Evolutionary conservation across 2,113 vertebrate genomes (phyloP).

Genomic region (Passer domesticus): DNA sequence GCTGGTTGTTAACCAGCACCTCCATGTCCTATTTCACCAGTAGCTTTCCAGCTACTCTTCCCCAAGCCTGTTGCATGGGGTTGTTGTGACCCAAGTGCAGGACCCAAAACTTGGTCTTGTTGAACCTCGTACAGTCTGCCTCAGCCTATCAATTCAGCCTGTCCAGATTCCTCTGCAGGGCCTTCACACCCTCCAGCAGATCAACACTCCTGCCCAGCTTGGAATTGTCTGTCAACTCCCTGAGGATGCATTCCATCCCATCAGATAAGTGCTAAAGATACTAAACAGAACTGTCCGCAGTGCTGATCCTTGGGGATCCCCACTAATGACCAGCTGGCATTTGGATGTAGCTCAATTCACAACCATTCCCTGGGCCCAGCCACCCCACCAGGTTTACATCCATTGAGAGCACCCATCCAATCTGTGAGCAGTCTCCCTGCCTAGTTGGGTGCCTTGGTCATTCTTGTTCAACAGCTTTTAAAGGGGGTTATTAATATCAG

Average conservation of each 20-base stretch:
- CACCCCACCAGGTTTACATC: not conserved
- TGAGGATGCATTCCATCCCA: fast-evolving
- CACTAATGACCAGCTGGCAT: not conserved
- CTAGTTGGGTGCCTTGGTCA: not conserved
- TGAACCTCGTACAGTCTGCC: too few relatives aligned
- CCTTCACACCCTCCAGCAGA: not conserved
- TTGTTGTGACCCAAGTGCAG: not conserved
- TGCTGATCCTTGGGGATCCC: not conserved
- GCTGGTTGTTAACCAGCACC: too few relatives aligned
- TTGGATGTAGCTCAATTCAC: not conserved
- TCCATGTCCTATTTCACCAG: not conserved
- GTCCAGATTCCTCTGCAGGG: not conserved
- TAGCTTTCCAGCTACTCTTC: not conserved
- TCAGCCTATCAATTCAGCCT: not conserved
- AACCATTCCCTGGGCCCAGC: not conserved
- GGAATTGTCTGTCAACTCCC: not conserved
- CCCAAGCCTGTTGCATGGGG: too few relatives aligned
- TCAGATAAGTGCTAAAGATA: not conserved
- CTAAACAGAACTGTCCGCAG: not conserved
- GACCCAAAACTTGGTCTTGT: fast-evolving
- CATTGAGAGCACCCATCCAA: fast-evolving
- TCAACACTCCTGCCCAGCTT: not conserved
- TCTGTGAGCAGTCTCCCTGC: not conserved
- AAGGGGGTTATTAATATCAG: not conserved
- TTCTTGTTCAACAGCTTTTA: not conserved